phyloP scores from a whole-genome alignment of 35 echinoderm and acorn worm genomes.

The Patiria miniata region DNA sequence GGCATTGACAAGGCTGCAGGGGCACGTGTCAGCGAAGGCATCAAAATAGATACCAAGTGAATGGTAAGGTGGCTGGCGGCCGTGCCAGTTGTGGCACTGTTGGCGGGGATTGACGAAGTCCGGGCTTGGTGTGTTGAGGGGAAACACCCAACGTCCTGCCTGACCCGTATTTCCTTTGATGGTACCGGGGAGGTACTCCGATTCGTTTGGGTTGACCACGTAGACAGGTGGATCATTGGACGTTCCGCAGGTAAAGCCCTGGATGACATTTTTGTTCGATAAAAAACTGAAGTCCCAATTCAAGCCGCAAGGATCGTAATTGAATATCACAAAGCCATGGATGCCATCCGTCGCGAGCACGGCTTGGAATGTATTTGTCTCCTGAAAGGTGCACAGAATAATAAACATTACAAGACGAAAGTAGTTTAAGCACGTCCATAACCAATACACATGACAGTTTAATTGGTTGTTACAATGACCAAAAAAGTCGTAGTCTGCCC shows the following conservation, averaged over 20 bases:
- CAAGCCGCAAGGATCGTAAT: constrained; percentile 65
- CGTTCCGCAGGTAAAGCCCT: neutral
- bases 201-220: too few relatives aligned
- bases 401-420: too few relatives aligned
- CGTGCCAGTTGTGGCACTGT: neutral
- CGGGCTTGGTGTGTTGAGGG: neutral
- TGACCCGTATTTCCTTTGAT: neutral
- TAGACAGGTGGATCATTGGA: neutral
- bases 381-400: neutral
- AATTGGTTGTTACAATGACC: too few relatives aligned
- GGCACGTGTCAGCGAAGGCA: too few relatives aligned
- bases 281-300: constrained; percentile 43
- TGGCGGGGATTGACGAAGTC: neutral
- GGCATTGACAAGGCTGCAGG: too few relatives aligned
- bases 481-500: too few relatives aligned
- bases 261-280: neutral
- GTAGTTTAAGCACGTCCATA: too few relatives aligned
- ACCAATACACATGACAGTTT: too few relatives aligned
- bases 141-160: neutral
- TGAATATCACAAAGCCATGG: constrained; percentile 50
- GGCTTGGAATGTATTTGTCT: constrained; percentile 70
- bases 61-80: too few relatives aligned
- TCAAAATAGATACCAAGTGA: too few relatives aligned
- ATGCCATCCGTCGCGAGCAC: constrained; percentile 53
- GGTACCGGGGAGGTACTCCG: neutral